These are phyloP conservation scores for Pristiophorus japonicus DNA, from an alignment of 2,113 vertebrate genomes.

Conservation along the genomic window DNA sequence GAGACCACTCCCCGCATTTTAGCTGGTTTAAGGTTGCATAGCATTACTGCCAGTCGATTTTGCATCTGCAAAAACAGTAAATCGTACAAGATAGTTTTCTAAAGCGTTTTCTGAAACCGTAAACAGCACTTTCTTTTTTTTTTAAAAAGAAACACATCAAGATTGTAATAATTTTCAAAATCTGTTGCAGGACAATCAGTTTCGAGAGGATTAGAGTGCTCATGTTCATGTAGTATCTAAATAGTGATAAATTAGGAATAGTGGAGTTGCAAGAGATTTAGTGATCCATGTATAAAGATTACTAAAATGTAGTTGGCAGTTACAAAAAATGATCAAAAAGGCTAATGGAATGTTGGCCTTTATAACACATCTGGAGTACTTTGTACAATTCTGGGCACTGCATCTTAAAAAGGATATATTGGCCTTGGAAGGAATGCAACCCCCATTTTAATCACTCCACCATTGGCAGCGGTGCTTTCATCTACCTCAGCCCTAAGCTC, in stretches of 20 bases:
- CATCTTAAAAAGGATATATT: neutral
- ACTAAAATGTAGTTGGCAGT: neutral
- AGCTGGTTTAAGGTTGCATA: slow-evolving; percentile 87
- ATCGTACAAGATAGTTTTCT: neutral
- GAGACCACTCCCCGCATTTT: slow-evolving; percentile 84
- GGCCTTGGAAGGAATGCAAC: neutral
- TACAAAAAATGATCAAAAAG: neutral
- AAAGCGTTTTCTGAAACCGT: neutral
- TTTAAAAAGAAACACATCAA: neutral
- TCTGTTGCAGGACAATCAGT: neutral
- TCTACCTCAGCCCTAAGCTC: neutral
- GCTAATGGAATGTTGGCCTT: too few relatives aligned
- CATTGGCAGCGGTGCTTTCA: neutral
- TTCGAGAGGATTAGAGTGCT: neutral
- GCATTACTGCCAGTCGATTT: slow-evolving; percentile 80
- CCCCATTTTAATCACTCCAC: neutral
- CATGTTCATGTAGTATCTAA: neutral
- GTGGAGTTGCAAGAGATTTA: neutral
- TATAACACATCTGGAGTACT: neutral
- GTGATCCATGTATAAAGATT: neutral
- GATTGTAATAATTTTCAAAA: neutral
- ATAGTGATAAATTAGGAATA: neutral
- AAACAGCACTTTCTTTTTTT: neutral
- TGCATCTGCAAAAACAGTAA: slow-evolving; percentile 70
- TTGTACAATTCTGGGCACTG: neutral